Conservation (phyloP, 2,797 vertebrate genomes). For the Hylomyscus alleni region DNA sequence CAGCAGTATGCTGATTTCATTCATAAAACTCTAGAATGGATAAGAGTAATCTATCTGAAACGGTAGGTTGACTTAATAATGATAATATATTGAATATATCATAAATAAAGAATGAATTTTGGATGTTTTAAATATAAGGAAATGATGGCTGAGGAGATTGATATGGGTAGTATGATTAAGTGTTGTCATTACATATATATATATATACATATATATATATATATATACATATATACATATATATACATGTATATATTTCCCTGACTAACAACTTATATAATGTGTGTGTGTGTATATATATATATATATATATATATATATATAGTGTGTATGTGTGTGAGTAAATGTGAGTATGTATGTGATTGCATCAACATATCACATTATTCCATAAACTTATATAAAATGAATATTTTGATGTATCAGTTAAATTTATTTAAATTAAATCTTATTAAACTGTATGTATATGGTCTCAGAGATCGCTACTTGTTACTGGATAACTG, state of each 20-base stretch:
- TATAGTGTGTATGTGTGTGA: too few species aligned
- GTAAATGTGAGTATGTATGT: background rate
- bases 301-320: background rate
- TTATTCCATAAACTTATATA: background rate
- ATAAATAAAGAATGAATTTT: background rate
- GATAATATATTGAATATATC: background rate
- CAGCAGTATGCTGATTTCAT: background rate
- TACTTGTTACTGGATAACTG: background rate
- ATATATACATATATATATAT: background rate
- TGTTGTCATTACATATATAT: background rate
- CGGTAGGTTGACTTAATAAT: background rate
- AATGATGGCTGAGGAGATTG: background rate
- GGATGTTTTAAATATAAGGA: background rate
- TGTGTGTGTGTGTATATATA: too few species aligned
- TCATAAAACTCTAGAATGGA: background rate
- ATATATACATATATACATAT: too few species aligned
- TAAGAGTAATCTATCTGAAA: background rate
- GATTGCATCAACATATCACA: background rate
- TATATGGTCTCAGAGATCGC: background rate
- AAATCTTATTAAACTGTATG: background rate
- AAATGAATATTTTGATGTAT: background rate
- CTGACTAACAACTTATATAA: too few species aligned
- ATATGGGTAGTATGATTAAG: background rate
- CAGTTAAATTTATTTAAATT: background rate
- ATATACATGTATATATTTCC: too few species aligned